phyloP scores from a whole-genome alignment of 2,113 vertebrate genomes.

The Gulo gulo region DNA sequence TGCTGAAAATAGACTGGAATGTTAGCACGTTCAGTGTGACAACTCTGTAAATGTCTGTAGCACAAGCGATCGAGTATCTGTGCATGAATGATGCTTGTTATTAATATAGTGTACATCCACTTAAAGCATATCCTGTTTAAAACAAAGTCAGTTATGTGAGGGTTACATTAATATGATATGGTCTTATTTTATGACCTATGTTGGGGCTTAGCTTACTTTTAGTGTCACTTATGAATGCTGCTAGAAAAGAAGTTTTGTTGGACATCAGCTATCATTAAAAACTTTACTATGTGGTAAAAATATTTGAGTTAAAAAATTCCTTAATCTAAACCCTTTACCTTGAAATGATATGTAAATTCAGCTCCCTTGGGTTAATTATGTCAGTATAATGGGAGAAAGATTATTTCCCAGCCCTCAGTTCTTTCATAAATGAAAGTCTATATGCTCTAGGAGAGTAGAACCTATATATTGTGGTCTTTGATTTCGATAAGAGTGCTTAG shows the following conservation, averaged over 20 bases:
- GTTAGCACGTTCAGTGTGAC: slow-evolving; percentile 46
- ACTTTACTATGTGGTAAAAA: not conserved
- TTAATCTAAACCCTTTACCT: slow-evolving; percentile 3
- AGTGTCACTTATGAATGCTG: not conserved
- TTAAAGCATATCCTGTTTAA: slow-evolving; percentile 28
- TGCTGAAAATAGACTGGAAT: slow-evolving; percentile 53
- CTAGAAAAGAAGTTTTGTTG: slow-evolving; percentile 44
- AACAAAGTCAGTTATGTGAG: not conserved
- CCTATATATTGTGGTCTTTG: not conserved
- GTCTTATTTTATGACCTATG: slow-evolving; percentile 21
- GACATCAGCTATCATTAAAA: slow-evolving; percentile 28
- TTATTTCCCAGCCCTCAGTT: not conserved
- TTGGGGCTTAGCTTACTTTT: not conserved
- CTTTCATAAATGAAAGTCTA: slow-evolving; percentile 9
- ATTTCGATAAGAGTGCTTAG: not conserved
- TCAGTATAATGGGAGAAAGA: not conserved
- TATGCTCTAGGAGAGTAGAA: not conserved
- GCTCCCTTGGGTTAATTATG: slow-evolving; percentile 17
- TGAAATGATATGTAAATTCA: slow-evolving; percentile 43
- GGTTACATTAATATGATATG: not conserved
- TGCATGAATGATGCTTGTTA: not conserved
- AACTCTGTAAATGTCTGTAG: not conserved
- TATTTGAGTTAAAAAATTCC: slow-evolving; percentile 49
- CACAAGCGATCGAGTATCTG: slow-evolving; percentile 19
- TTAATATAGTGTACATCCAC: not conserved